Percentiles rank a stretch among this genome's conserved stretches.
These are phyloP conservation scores for Dynastes hyllus DNA, from an alignment of 2,888 invertebrate genomes.

Conservation along the genomic window DNA sequence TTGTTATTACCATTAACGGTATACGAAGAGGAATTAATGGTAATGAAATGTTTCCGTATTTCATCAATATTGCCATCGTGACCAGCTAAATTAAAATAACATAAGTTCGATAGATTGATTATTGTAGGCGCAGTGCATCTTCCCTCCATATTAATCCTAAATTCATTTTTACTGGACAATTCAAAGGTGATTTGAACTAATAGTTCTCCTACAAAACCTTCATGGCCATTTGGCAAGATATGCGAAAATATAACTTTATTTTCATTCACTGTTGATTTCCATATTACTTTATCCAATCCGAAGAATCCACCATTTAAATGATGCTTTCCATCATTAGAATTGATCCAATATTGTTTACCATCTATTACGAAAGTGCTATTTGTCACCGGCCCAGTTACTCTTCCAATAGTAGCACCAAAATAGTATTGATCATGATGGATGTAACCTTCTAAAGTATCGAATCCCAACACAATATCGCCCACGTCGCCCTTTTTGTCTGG, in stretches of 20 bases:
- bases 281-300: constrained; percentile 86
- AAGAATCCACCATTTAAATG: constrained; percentile 87
- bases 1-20: constrained; percentile 77
- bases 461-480: constrained; percentile 88
- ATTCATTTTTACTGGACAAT: constrained; percentile 82
- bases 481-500: constrained; percentile 83
- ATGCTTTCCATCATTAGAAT: constrained; percentile 62
- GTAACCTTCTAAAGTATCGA: constrained; percentile 85
- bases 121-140: constrained; percentile 84
- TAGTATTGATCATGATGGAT: constrained; percentile 75
- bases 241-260: constrained; percentile 81
- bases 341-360: constrained; percentile 70
- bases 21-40: constrained; percentile 84
- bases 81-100: constrained; percentile 93
- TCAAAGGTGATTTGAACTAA: constrained; percentile 81
- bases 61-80: constrained; percentile 81
- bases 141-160: constrained; percentile 84
- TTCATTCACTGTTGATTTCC: constrained; percentile 77
- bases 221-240: constrained; percentile 84
- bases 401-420: constrained; percentile 89
- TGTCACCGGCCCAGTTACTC: constrained; percentile 85
- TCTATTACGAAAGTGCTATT: constrained; percentile 81
- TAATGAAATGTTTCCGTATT: constrained; percentile 80
- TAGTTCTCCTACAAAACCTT: constrained; percentile 91
- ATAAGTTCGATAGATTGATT: constrained; percentile 88